These are phyloP conservation scores for Zaprionus ornatus DNA, from an alignment of 1,140 invertebrate genomes.

Conservation along the genomic window DNA sequence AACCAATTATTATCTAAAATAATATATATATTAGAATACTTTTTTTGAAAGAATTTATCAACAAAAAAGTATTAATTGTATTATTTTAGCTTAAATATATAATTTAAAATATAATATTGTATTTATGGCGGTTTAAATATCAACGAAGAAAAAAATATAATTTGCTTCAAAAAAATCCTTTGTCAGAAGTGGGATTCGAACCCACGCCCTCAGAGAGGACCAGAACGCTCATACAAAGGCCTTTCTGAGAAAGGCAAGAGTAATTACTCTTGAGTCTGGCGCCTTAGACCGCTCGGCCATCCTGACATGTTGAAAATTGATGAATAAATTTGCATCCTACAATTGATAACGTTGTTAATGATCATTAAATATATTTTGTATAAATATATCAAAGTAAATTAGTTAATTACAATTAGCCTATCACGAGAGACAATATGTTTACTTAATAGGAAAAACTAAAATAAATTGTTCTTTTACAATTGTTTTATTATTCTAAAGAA, in stretches of 20 bases:
- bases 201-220: slow-evolving; percentile 93
- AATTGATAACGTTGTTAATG: not conserved
- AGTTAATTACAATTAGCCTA: not conserved
- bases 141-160: no score
- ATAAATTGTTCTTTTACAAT: not conserved
- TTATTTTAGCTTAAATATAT: no score
- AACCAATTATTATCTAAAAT: not conserved
- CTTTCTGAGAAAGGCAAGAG: slow-evolving; percentile 58
- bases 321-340: not conserved
- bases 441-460: not conserved
- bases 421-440: not conserved
- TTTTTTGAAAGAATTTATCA: no score
- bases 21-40: not conserved
- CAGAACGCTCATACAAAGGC: slow-evolving; percentile 86
- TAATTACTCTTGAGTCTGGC: slow-evolving; percentile 87
- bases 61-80: no score
- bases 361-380: not conserved
- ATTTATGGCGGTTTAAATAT: no score
- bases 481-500: not conserved
- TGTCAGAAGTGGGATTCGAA: slow-evolving; percentile 95
- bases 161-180: slow-evolving; percentile 41
- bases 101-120: no score
- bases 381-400: no score
- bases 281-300: slow-evolving; percentile 89
- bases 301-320: slow-evolving; percentile 78